Evolutionary conservation across 2,797 vertebrate species (phyloP), one percentile per base, ranked within the genome.

Genomic region (Oreochromis grahami): DNA sequence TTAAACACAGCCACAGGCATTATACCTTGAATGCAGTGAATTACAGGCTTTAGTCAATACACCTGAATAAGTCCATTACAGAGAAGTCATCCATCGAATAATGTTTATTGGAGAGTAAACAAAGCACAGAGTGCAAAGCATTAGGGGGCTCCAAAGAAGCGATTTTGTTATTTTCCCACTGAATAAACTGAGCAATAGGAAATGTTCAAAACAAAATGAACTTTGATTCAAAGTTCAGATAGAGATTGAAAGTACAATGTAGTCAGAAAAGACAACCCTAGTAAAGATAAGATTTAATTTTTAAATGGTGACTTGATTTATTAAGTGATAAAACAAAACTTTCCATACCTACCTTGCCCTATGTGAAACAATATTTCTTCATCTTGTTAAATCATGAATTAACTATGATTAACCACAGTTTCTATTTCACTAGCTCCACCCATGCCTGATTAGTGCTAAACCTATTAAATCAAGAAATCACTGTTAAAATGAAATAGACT

Each of bases 71-170:
- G 26, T 26, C 74, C 43, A 87, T 89, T 82, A 84, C 43, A 85
- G 78, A 65, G 45, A 48, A 88, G 29, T 63, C 85, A 78, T 85
- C 87, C 76, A 84, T 79, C 19, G 12, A 87, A 83, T 80, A 32
- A 70, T 83, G 74, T 70, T 83, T 85, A 85, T 51, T 56, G 79
- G 63, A 77, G 78, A 78, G 76, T 82, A 86, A 93, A 90, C 80
- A 80, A 84, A 84, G 68, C 21, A 19, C 26, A 55, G 50, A 78
- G 24, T 45, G 41, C 24, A 58, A 84, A 76, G 53, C 41, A 45
- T 45, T 45, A 70, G 38, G 38, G 8, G 38, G 21, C 21, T 70
- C 63, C 63, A 15, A 68, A 43, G 8, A 1, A 70, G 21, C 15
- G 9, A 26, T 70, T 70, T 43, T 26, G 21, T 68, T 70, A 70